phyloP scores from a whole-genome alignment of 1,140 invertebrate genomes.

The Myzus persicae region DNA sequence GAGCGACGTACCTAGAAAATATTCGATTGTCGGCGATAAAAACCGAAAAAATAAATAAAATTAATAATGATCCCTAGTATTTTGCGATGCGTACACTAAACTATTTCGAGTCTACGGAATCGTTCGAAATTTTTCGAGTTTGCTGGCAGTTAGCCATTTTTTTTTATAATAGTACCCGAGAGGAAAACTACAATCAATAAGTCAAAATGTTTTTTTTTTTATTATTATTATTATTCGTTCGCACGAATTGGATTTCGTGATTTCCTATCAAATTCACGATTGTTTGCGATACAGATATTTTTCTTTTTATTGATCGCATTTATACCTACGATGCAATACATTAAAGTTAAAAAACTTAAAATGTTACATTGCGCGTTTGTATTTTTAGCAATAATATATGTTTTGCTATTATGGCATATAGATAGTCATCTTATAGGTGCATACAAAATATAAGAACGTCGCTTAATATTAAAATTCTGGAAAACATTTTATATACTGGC shows the following conservation, averaged over 20 bases:
- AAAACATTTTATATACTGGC: not conserved
- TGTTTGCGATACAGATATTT: slow-evolving; percentile 1
- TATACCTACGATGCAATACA: not conserved
- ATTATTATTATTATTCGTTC: not conserved
- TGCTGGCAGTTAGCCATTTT: slow-evolving; percentile 33
- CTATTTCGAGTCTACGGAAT: not conserved
- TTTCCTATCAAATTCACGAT: slow-evolving; percentile 23
- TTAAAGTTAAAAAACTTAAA: not conserved
- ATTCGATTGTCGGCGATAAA: not conserved
- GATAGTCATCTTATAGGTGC: not conserved
- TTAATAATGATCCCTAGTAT: not conserved
- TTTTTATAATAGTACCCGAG: slow-evolving; percentile 31
- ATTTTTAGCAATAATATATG: not conserved
- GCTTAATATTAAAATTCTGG: not conserved
- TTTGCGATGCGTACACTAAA: not conserved
- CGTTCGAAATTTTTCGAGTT: slow-evolving; percentile 20
- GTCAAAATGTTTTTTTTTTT: slow-evolving; percentile 26
- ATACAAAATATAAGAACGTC: not conserved
- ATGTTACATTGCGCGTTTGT: not conserved
- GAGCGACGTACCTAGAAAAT: not conserved
- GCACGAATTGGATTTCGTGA: slow-evolving; percentile 18
- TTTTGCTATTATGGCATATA: not conserved
- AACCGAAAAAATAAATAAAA: not conserved
- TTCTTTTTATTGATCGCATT: not conserved
- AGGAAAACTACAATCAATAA: slow-evolving; percentile 40